phyloP scores from a whole-genome alignment of 2,113 vertebrate species.

The Gasterosteus aculeatus region DNA sequence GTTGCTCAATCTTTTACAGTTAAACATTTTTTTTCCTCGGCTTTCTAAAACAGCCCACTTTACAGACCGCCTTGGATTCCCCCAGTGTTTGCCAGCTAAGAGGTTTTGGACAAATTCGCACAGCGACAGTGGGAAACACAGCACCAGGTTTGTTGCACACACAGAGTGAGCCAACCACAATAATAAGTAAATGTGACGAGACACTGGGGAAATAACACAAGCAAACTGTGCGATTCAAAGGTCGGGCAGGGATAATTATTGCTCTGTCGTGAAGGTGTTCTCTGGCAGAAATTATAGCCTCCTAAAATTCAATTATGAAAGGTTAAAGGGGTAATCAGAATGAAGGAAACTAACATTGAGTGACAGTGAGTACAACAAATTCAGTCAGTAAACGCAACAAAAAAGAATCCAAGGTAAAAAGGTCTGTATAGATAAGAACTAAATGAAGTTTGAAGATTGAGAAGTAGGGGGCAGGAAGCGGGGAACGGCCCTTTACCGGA shows the following conservation, averaged over 20 bases:
- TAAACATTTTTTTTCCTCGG: background rate
- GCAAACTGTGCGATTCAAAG: constrained; percentile 10
- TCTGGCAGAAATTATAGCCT: background rate
- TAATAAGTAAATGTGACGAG: constrained; percentile 21
- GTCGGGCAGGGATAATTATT: constrained; percentile 5
- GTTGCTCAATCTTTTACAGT: constrained; percentile 2
- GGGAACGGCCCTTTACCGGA: too few relatives aligned
- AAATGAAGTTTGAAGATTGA: too few relatives aligned
- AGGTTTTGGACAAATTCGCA: constrained; percentile 23
- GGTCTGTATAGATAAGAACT: too few relatives aligned
- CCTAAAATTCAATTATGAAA: background rate
- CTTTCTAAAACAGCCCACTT: background rate
- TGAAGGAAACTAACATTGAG: background rate
- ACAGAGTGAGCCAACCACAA: background rate
- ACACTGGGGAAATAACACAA: constrained; percentile 12
- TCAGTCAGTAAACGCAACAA: background rate
- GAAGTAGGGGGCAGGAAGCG: too few relatives aligned
- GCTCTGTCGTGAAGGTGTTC: background rate
- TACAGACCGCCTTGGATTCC: constrained; percentile 9
- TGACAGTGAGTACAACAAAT: background rate
- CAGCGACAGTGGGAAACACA: constrained; percentile 10
- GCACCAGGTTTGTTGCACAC: background rate
- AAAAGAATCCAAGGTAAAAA: background rate
- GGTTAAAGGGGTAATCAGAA: too few relatives aligned
- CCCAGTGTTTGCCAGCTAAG: constrained; percentile 8